phyloP scores from a whole-genome alignment of 2,888 invertebrate genomes.

The Seira musarum region DNA sequence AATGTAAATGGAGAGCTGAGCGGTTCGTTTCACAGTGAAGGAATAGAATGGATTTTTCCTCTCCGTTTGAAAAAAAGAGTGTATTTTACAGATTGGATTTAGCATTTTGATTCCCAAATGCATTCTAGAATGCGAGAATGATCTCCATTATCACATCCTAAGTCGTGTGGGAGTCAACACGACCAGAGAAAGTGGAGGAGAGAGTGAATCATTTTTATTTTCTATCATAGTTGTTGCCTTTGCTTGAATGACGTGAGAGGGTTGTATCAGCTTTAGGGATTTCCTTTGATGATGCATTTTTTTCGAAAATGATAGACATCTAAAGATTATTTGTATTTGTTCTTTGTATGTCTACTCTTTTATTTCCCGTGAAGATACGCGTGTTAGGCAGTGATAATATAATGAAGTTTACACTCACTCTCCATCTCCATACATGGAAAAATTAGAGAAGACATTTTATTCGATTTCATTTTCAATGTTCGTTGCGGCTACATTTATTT shows the following conservation, averaged over 20 bases:
- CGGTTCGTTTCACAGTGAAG: neutral
- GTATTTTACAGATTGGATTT: slow-evolving; percentile 27
- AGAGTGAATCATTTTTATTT: slow-evolving; percentile 1
- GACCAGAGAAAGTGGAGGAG: slow-evolving; percentile 1
- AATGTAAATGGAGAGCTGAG: slow-evolving; percentile 7
- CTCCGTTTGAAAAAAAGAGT: neutral
- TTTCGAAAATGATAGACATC: neutral
- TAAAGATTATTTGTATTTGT: neutral
- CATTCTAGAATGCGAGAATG: neutral
- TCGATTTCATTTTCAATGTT: no score
- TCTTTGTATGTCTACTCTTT: neutral
- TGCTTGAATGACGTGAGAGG: neutral
- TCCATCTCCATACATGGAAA: no score
- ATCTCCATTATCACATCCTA: slow-evolving; percentile 5
- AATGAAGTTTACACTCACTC: neutral
- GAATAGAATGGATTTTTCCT: neutral
- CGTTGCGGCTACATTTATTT: no score
- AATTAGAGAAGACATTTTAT: no score
- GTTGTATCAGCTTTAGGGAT: slow-evolving; percentile 19
- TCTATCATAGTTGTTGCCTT: neutral
- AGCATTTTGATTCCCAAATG: slow-evolving; percentile 22
- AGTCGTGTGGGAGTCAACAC: neutral
- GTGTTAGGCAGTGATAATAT: neutral
- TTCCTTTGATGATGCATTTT: slow-evolving; percentile 26
- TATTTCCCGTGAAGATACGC: neutral